A percentile compares a stretch with the other conserved stretches of the same genome.
Evolutionary conservation across 2,113 vertebrate species (phyloP).

Genomic region (Ctenomys sociabilis): DNA sequence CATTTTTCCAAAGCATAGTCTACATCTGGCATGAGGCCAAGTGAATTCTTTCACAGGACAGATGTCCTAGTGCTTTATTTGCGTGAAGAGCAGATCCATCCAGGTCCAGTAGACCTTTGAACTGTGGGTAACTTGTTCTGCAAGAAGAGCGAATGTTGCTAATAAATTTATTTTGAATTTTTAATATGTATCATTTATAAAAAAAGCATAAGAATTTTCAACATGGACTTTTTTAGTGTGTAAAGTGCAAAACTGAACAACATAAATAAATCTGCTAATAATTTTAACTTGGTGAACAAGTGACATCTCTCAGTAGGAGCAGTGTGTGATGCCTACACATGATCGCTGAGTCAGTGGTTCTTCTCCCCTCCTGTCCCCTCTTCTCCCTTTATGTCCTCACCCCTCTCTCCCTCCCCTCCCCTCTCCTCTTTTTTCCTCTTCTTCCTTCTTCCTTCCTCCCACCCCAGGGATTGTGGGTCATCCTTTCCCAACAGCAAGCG

Average conservation of each 20-base stretch:
- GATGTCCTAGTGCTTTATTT: background rate
- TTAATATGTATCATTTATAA: too few species aligned
- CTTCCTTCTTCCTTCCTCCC: background rate
- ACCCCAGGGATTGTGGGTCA: background rate
- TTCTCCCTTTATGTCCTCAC: fast-evolving
- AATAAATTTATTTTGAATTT: background rate
- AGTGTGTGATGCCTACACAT: background rate
- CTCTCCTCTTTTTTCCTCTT: background rate
- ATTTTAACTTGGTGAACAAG: background rate
- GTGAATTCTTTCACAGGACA: background rate
- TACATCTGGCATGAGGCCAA: background rate
- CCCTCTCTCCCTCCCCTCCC: background rate
- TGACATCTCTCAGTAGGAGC: background rate
- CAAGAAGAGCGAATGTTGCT: background rate
- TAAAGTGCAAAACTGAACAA: too few species aligned
- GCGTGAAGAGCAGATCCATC: background rate
- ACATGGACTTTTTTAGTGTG: too few species aligned
- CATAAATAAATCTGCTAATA: background rate
- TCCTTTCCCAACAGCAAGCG: background rate
- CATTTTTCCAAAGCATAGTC: background rate
- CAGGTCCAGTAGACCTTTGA: background rate
- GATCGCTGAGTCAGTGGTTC: background rate
- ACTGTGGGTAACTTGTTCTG: background rate
- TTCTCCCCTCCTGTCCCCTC: background rate
- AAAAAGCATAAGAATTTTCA: too few species aligned